Evolutionary conservation across 2,888 invertebrate genomes (phyloP), one percentile per base, ranked within the genome.

Genomic region (Phengaris alcon): DNA sequence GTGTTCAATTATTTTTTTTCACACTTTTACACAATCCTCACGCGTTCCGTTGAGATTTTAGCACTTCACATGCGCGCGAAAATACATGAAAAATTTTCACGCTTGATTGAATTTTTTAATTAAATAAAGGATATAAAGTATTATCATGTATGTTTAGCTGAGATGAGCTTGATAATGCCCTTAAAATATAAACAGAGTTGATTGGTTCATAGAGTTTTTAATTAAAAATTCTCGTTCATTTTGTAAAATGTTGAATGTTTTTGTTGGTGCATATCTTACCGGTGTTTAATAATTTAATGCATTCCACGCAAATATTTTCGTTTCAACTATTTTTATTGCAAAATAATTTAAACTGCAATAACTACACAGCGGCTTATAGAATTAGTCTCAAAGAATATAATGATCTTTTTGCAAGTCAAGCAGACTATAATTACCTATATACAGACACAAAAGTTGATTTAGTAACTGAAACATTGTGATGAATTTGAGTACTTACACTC

Each of bases 11-110:
- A 90, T 91, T 91, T 88, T 90, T 90, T 90, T 85, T 81, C 85
- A 86, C 87, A 84, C 87, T 87, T 88, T 88, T 85, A 78, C 88
- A 87, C 89, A 88, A 89, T 89, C 87, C 90, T 89, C 90, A 85
- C 85, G 87, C 90, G 88, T n/a, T n/a, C n/a, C 88, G 93, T 88
- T 88, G 93, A 92, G 91, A 90, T 93, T 93, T 93, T 91, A 91
- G 90, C 91, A 92, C 92, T 92, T 88, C 90, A 93, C 90, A 88
- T 90, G 90, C 86, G 87, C 88, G 87, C 85, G 89, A 89, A 88
- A 87, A 88, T 88, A 86, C 86, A 86, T 86, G 84, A 81, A 81
- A 54, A 68, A 79, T 77, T 86, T 87, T 87, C 86, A 82, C 84
- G 83, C 84, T 83, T 84, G 83, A 85, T 83, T 84, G 82, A 83